Evolutionary conservation across 2,797 vertebrate genomes (phyloP), one percentile per base, ranked within the genome.

Genomic region (Lates japonicus): DNA sequence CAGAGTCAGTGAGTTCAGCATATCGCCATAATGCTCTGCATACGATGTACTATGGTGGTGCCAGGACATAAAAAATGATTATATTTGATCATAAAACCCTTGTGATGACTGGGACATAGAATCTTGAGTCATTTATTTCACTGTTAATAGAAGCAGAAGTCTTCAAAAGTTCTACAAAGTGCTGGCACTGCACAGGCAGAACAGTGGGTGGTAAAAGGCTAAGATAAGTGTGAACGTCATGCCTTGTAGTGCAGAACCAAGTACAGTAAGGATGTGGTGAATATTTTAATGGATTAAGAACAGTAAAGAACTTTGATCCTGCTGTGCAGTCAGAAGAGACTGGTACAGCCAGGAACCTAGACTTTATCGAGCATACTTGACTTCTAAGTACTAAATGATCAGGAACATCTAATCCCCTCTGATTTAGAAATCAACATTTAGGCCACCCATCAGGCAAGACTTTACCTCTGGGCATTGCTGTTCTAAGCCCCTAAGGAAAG

Each of bases 321-420:
- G 42, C 49, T 13, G 41, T 25, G 57, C 33, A 70, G 74, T 60
- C 41, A 9, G 88, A 39, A 70, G 78, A 67, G 80, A 57, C 61
- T 48, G 77, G 84, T 83, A 88, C 82, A 64, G 74, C 14, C 2
- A 3, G 46, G 60, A 69, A 33, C 68, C 48, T 44, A 71, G 82
- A 75, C 69, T 85, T 81, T 33, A 85, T 83, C n/a, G 65, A 51
- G 29, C 42, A 54, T 63, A 77, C 59, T 35, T 5, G 66, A 75
- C 71, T 80, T 75, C 61, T 70, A 22, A 78, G 70, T 68, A 51
- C 33, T 39, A 44, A n/a, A 60, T 69, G 22, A 85, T 61, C 73
- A 62, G 71, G 67, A 62, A 74, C 74, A 89, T 89, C 81, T 91
- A 90, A 93, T 87, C 57, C 37, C 57, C 13, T 81, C 74, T 31